Evolutionary conservation across 2,113 vertebrate species (phyloP).

Genomic region (Etheostoma spectabile): DNA sequence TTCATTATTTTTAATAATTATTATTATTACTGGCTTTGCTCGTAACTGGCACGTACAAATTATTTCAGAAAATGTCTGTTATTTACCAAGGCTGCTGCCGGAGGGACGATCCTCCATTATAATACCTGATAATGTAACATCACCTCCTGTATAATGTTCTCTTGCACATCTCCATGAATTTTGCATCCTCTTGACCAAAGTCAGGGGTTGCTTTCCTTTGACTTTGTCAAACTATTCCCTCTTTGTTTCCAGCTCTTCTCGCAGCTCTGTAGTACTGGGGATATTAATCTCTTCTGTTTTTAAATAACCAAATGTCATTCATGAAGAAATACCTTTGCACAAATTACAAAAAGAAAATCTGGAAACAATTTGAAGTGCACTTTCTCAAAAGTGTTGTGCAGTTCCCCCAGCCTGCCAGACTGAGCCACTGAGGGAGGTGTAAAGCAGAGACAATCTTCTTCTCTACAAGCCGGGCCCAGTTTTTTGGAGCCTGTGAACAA

Average conservation of each 20-base stretch:
- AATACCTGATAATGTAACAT: background rate
- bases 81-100: background rate
- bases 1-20: background rate
- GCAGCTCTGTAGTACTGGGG: background rate
- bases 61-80: background rate
- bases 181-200: background rate
- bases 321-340: background rate
- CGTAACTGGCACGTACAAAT: background rate
- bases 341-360: conserved; percentile 25
- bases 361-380: conserved; percentile 26
- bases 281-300: conserved; percentile 12
- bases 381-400: conserved; percentile 8
- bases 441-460: conserved; percentile 59
- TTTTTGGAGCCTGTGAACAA: conserved; percentile 75
- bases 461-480: conserved; percentile 39
- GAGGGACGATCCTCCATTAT: background rate
- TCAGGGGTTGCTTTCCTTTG: background rate
- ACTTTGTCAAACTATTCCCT: background rate
- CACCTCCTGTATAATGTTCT: background rate
- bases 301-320: conserved; percentile 1
- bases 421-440: conserved; percentile 62
- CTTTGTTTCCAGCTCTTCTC: background rate
- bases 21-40: background rate
- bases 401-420: conserved; percentile 18
- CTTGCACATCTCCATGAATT: background rate